Percentiles rank a stretch among this genome's conserved stretches.
These are phyloP conservation scores for Trissolcus japonicus DNA, from an alignment of 2,888 invertebrate genomes.

Conservation along the genomic window DNA sequence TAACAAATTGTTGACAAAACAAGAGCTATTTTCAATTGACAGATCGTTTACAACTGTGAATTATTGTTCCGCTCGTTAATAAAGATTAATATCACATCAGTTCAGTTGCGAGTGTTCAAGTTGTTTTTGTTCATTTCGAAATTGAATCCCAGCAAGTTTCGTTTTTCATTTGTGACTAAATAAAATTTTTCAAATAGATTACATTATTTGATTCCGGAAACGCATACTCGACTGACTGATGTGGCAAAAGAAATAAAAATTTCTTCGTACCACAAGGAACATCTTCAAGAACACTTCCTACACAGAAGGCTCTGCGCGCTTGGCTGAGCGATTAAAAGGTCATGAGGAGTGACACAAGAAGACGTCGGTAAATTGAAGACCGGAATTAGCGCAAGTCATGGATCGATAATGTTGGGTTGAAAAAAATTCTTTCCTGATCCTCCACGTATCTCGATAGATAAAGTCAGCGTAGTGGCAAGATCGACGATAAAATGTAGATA, in stretches of 20 bases:
- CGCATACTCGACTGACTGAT: no score
- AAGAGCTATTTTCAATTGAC: slow-evolving; percentile 25
- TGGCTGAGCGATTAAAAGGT: slow-evolving; percentile 52
- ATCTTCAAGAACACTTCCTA: slow-evolving; percentile 46
- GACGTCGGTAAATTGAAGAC: slow-evolving; percentile 60
- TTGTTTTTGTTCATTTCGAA: no score
- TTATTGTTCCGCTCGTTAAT: slow-evolving; percentile 16
- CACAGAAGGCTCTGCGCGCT: slow-evolving; percentile 40
- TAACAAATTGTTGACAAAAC: slow-evolving; percentile 39
- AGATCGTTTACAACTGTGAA: slow-evolving; percentile 14
- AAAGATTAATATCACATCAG: background rate
- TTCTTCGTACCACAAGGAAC: no score
- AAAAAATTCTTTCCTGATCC: slow-evolving; percentile 56
- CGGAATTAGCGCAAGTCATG: slow-evolving; percentile 60
- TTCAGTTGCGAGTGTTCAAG: no score
- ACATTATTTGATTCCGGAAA: no score
- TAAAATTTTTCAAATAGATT: no score
- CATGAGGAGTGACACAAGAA: slow-evolving; percentile 62
- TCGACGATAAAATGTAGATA: slow-evolving; percentile 22
- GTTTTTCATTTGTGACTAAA: no score
- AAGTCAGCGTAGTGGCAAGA: slow-evolving; percentile 13
- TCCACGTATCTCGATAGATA: slow-evolving; percentile 53
- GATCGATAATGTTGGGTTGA: slow-evolving; percentile 59
- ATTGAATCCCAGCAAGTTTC: no score
- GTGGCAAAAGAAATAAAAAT: no score